Conservation (phyloP, 2,888 invertebrate species). For the Microctonus brassicae region DNA sequence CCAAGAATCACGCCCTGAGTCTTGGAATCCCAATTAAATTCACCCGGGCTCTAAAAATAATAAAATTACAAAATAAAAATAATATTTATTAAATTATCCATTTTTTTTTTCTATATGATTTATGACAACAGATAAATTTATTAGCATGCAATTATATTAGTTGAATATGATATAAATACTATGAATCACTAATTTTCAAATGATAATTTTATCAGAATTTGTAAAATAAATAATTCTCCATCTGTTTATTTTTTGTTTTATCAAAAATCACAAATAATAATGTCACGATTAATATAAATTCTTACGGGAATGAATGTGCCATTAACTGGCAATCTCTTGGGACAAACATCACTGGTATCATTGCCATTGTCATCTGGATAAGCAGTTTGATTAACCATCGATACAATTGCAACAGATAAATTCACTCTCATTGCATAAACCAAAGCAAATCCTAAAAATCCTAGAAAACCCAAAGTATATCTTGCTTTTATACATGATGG, state of each 20-base stretch:
- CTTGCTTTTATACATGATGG: slow-evolving; percentile 80
- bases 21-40: slow-evolving; percentile 83
- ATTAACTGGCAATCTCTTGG: slow-evolving; percentile 67
- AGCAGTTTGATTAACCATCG: slow-evolving; percentile 88
- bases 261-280: not conserved
- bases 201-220: no score
- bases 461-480: slow-evolving; percentile 84
- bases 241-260: no score
- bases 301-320: slow-evolving; percentile 61
- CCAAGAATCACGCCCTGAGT: slow-evolving; percentile 86
- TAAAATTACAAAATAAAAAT: no score
- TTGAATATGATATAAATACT: no score
- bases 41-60: slow-evolving; percentile 75
- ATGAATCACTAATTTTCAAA: no score
- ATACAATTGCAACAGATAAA: slow-evolving; percentile 93
- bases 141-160: not conserved
- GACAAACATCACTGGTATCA: slow-evolving; percentile 76
- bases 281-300: slow-evolving; percentile 7
- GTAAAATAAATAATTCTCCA: no score
- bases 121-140: not conserved
- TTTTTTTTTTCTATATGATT: not conserved
- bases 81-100: no score
- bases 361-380: slow-evolving; percentile 71
- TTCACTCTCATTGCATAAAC: slow-evolving; percentile 93
- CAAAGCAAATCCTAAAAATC: slow-evolving; percentile 89